These are phyloP conservation scores for Rallus crepitans DNA, from an alignment of 2,797 vertebrate species.

Conservation along the genomic window DNA sequence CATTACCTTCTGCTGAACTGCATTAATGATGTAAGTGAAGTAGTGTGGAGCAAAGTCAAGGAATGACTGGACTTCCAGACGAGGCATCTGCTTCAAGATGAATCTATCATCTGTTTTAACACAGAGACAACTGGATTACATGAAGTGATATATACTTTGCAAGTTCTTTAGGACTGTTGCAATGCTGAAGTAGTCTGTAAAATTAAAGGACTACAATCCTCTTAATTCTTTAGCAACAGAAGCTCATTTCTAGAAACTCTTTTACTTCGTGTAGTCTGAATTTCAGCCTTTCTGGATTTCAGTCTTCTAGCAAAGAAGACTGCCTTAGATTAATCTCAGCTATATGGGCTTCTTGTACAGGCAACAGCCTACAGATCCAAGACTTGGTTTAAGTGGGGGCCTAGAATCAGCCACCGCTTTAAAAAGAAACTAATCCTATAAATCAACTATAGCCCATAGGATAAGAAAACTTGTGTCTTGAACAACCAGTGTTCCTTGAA, in stretches of 20 bases:
- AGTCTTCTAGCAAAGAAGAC: background rate
- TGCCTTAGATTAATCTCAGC: background rate
- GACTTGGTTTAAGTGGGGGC: background rate
- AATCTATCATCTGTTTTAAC: constrained; percentile 91
- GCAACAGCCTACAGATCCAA: background rate
- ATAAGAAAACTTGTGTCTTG: background rate
- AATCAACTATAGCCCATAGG: background rate
- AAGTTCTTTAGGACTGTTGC: background rate
- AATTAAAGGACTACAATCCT: background rate
- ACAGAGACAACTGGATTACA: background rate
- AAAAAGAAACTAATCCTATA: background rate
- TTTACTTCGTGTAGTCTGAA: background rate
- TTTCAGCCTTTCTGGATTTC: background rate
- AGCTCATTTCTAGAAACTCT: background rate
- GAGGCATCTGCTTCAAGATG: constrained; percentile 99
- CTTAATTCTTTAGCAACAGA: background rate
- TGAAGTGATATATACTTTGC: background rate
- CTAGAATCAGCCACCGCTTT: background rate
- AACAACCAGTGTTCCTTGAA: background rate
- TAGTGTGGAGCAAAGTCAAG: constrained; percentile 98
- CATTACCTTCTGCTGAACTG: constrained; percentile 94
- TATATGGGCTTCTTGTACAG: no score
- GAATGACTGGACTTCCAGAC: constrained; percentile 98
- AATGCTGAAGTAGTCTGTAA: background rate
- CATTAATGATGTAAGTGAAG: constrained; percentile 96